Conservation (phyloP, 2,888 invertebrate genomes). For the Hemithea aestivaria region DNA sequence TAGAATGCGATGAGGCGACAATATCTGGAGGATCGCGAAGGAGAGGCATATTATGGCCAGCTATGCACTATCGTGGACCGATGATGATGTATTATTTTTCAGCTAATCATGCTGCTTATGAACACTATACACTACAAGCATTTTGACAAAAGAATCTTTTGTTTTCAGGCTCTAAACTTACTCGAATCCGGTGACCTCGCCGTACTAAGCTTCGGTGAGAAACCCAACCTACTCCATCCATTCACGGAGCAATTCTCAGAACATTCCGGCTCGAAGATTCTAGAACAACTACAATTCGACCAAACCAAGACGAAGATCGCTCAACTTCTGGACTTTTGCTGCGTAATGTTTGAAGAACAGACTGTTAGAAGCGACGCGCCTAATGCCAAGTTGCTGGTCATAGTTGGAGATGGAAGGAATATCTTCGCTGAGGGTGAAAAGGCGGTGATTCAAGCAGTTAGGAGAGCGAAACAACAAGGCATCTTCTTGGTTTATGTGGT, state of each 20-base stretch:
- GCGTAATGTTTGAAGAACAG: constrained; percentile 77
- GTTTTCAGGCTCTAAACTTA: constrained; percentile 87
- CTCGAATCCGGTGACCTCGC: constrained; percentile 96
- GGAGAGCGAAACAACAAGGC: constrained; percentile 87
- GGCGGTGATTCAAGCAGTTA: constrained; percentile 85
- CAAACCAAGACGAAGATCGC: constrained; percentile 94
- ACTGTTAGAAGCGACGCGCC: constrained; percentile 73
- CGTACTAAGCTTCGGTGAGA: constrained; percentile 94
- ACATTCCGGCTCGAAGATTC: constrained; percentile 88
- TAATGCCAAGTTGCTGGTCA: constrained; percentile 90
- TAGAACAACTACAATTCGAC: constrained; percentile 90
- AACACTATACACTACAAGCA: too few species aligned
- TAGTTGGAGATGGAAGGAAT: constrained; percentile 97
- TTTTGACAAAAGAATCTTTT: constrained; percentile 2
- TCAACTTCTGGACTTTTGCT: constrained; percentile 88
- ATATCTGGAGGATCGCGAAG: too few species aligned
- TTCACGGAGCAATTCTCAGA: constrained; percentile 92
- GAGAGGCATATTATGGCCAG: too few species aligned
- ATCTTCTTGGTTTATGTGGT: constrained; percentile 97
- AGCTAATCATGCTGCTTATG: too few species aligned
- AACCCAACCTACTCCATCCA: constrained; percentile 90
- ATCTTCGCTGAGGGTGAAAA: constrained; percentile 93
- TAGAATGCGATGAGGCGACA: too few species aligned
- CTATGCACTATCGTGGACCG: too few species aligned
- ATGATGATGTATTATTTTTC: too few species aligned